Conservation (phyloP, 92 coral and sea anemone genomes). For the Paragorgia papillata region DNA sequence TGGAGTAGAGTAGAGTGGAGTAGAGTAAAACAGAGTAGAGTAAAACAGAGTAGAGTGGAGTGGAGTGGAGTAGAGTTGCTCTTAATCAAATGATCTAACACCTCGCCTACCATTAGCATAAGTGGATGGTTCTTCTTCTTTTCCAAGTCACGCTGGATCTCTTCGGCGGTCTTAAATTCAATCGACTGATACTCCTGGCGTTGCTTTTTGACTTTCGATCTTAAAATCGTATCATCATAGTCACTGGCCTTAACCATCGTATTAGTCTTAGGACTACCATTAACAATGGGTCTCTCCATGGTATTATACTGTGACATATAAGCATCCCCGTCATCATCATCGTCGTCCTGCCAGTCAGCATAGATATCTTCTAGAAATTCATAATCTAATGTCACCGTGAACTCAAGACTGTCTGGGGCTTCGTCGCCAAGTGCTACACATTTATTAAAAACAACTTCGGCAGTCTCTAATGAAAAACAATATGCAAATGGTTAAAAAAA, state of each 20-base stretch:
- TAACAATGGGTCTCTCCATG: too few relatives aligned
- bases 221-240: slow-evolving; percentile 55
- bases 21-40: too few relatives aligned
- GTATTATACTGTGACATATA: too few relatives aligned
- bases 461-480: slow-evolving; percentile 65
- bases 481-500: too few relatives aligned
- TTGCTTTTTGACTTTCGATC: slow-evolving; percentile 34
- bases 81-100: too few relatives aligned
- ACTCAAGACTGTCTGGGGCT: slow-evolving; percentile 62
- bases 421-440: slow-evolving; percentile 73
- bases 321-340: slow-evolving; percentile 64
- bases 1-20: too few relatives aligned
- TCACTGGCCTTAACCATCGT: too few relatives aligned
- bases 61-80: too few relatives aligned
- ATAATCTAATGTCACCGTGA: slow-evolving; percentile 65
- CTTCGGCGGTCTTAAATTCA: slow-evolving; percentile 34
- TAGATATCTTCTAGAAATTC: slow-evolving; percentile 93
- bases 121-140: slow-evolving; percentile 84
- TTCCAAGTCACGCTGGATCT: slow-evolving; percentile 70
- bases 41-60: too few relatives aligned
- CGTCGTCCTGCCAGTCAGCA: slow-evolving; percentile 68
- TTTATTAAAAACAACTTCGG: slow-evolving; percentile 78
- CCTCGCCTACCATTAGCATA: slow-evolving; percentile 80
- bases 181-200: slow-evolving; percentile 1
- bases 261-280: too few relatives aligned